Percentiles rank a stretch among this genome's conserved stretches.
These are phyloP conservation scores for Argya squamiceps DNA, from an alignment of 2,797 vertebrate genomes.

Conservation along the genomic window DNA sequence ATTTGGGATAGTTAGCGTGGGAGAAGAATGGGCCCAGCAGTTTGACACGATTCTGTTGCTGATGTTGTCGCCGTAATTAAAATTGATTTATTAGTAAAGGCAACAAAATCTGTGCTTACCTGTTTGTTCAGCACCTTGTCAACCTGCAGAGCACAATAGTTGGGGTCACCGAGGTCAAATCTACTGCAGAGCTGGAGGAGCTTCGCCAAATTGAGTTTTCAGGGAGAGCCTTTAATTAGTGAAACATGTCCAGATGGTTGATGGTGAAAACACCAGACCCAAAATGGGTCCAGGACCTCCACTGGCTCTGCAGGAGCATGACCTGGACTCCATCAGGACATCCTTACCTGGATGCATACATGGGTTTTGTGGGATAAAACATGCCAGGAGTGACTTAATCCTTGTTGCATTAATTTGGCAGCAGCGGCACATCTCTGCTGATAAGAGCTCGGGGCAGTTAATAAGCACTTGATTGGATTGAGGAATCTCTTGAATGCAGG, in stretches of 20 bases:
- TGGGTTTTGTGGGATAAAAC: neutral
- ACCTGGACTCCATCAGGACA: neutral
- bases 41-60: conserved; percentile 41
- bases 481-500: neutral
- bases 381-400: neutral
- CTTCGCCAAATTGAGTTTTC: neutral
- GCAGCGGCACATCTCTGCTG: neutral
- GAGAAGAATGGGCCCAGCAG: conserved; percentile 35
- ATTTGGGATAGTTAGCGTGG: conserved; percentile 71
- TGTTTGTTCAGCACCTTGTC: neutral
- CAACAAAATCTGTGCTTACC: conserved; percentile 14
- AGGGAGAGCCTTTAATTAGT: neutral
- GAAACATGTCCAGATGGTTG: neutral
- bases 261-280: neutral
- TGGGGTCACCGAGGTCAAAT: neutral
- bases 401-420: neutral
- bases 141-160: neutral
- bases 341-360: fast-evolving
- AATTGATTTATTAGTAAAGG: conserved; percentile 69
- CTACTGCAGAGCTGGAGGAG: neutral
- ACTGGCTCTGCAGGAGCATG: neutral
- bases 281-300: neutral
- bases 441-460: neutral
- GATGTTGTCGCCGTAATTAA: conserved; percentile 64
- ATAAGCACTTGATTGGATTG: neutral